Conservation (phyloP, 2,113 vertebrate species). For the Psilopogon haemacephalus region DNA sequence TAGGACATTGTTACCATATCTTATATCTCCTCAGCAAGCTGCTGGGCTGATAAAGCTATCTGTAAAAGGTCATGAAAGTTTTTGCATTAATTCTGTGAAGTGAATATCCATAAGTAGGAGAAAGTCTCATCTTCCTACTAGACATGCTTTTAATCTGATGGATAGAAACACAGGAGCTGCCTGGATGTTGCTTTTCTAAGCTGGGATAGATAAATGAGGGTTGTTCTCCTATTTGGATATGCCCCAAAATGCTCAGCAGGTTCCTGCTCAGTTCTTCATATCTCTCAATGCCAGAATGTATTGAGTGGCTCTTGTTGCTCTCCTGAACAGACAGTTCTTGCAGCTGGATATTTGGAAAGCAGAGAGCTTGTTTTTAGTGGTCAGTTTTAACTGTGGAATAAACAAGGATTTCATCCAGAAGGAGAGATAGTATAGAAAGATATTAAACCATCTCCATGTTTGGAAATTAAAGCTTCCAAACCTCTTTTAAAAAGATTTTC, state of each 20-base stretch:
- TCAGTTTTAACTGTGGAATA: background rate
- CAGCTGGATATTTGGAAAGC: conserved; percentile 14
- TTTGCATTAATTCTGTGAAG: background rate
- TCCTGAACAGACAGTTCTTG: background rate
- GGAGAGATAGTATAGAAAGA: background rate
- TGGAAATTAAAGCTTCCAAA: conserved; percentile 3
- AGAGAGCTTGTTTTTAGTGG: background rate
- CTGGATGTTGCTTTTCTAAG: background rate
- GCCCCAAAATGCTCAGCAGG: background rate
- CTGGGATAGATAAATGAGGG: background rate
- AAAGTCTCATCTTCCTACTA: background rate
- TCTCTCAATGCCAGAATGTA: background rate
- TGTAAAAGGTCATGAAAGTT: background rate
- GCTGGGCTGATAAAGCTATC: background rate
- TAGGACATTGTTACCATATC: background rate
- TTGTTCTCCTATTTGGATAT: background rate
- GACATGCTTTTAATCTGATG: background rate
- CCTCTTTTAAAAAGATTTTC: background rate
- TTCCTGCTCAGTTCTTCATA: background rate
- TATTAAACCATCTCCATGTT: background rate
- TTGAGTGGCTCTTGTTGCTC: background rate
- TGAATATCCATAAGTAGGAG: background rate
- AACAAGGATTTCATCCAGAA: background rate
- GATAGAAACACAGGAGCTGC: background rate
- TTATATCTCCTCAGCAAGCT: background rate